Conservation (phyloP, 2,113 vertebrate genomes). For the Saguinus imperator region DNA sequence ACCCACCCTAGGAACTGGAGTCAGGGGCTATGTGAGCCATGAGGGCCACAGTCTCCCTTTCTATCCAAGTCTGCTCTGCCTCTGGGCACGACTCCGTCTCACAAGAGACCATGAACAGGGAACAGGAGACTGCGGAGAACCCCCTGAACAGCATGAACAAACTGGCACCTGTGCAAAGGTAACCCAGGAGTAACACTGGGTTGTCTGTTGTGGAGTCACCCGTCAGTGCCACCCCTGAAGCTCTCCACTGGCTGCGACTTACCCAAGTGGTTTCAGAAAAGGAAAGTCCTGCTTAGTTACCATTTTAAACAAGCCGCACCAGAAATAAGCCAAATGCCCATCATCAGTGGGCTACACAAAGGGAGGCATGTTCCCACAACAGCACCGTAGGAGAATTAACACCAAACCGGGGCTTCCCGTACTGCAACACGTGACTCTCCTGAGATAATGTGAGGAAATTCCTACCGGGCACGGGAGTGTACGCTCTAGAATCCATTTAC, state of each 20-base stretch:
- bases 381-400: accelerated
- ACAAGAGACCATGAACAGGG: not conserved
- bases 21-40: too few relatives aligned
- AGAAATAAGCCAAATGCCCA: accelerated
- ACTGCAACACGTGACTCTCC: accelerated
- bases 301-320: not conserved
- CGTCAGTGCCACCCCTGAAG: not conserved
- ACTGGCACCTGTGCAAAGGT: too few relatives aligned
- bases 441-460: accelerated
- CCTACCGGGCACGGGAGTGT: not conserved
- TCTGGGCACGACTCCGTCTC: not conserved
- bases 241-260: not conserved
- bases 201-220: not conserved
- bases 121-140: not conserved
- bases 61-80: not conserved
- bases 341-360: not conserved
- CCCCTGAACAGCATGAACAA: not conserved
- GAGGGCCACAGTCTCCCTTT: not conserved
- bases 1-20: not conserved
- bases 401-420: accelerated
- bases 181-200: not conserved
- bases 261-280: not conserved
- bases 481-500: accelerated
- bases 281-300: not conserved
- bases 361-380: too few relatives aligned